phyloP scores from a whole-genome alignment of 2,113 vertebrate species.

The Rhinichthys klamathensis region DNA sequence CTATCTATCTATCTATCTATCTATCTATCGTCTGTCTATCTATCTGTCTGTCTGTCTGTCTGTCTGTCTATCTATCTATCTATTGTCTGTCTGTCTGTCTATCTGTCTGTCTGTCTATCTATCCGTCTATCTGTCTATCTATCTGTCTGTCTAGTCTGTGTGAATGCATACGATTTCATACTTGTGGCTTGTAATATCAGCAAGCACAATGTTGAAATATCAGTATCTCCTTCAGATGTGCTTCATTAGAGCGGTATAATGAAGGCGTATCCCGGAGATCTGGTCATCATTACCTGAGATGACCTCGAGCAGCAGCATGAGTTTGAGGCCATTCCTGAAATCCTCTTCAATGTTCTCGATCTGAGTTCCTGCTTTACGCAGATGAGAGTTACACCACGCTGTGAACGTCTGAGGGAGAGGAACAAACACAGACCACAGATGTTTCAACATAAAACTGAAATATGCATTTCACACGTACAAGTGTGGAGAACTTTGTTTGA shows the following conservation, averaged over 20 bases:
- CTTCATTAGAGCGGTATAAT: background rate
- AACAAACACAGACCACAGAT: slow-evolving; percentile 18
- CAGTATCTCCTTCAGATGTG: background rate
- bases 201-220: background rate
- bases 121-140: too few species aligned
- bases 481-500: background rate
- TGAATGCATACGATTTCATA: background rate
- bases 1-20: too few species aligned
- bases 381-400: slow-evolving; percentile 93
- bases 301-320: slow-evolving; percentile 92
- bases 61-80: background rate
- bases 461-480: too few species aligned
- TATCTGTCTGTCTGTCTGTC: too few species aligned
- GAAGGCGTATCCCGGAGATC: background rate
- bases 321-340: slow-evolving; percentile 91
- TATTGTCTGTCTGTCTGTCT: too few species aligned
- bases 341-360: slow-evolving; percentile 94
- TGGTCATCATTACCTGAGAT: slow-evolving; percentile 80
- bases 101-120: too few species aligned
- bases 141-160: background rate
- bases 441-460: background rate
- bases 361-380: slow-evolving; percentile 90
- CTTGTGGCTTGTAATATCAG: background rate
- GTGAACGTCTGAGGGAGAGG: slow-evolving; percentile 84
- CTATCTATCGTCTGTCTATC: background rate